Evolutionary conservation across 2,113 vertebrate species (phyloP), one percentile per base, ranked within the genome.

Genomic region (Passer domesticus): DNA sequence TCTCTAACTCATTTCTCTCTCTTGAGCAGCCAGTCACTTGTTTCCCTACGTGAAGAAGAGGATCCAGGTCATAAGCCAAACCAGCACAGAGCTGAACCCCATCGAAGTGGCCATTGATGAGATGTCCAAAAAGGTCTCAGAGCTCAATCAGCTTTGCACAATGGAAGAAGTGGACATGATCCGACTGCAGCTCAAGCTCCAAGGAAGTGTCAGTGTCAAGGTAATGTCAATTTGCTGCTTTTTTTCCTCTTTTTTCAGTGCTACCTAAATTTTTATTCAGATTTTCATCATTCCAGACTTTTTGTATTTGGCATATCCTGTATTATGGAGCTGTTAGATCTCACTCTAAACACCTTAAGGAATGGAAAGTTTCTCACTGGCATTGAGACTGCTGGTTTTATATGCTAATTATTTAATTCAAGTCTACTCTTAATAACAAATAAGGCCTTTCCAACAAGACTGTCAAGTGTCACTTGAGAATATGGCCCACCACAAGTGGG

Each of bases 41-140:
- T 99, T 99, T 74, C 99, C 99, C 5, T 99, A 99, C 1, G 98
- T 99, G 87, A 99, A 99, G 98, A 99, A 99, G 93, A 98, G 99
- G 17, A 99, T 99, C 72, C 99, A 99, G 94, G 99, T 99, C 89
- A 92, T 99, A 67, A 99, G 99, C 95, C 99, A 99, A 66, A 98
- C 98, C 37, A 99, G 99, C 97, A 99, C 98, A 6, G 99, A 99
- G 84, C 98, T 99, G 98, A 99, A 99, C 93, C 99, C 99, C 4
- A 99, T 99, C 1, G 99, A 99, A 92, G 99, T 99, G n/a, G 99
- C 99, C 0, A 99, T 99, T n/a, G 99, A 99, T 55, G 99, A 99
- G 97, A 99, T 99, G 99, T 99, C 99, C 59, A 99, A 98, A 55
- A 99, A 99, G 72, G 99, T 99, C 70, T 99, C 98, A 1, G 99